Percentiles rank a stretch among this genome's conserved stretches.
phyloP scores from a whole-genome alignment of 2,888 invertebrate species.

The Mesodorylaimus sp. region DNA sequence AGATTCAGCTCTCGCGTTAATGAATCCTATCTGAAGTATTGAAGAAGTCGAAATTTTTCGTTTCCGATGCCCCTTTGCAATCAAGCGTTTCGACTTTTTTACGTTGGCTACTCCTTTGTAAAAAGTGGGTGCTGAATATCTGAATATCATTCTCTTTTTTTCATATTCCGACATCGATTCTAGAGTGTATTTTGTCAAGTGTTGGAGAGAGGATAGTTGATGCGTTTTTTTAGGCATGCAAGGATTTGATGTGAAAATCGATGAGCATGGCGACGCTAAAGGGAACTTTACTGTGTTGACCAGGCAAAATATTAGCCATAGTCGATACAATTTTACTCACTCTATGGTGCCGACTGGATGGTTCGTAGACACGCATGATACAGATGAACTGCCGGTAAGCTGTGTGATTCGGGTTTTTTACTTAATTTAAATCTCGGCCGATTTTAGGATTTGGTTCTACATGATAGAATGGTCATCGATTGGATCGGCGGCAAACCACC shows the following conservation, averaged over 20 bases:
- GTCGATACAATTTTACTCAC: neutral
- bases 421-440: slow-evolving; percentile 10
- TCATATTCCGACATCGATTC: neutral
- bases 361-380: slow-evolving; percentile 11
- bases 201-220: neutral
- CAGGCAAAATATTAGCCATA: slow-evolving; percentile 37
- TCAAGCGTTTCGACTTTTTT: too few species aligned
- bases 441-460: neutral
- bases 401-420: slow-evolving; percentile 34
- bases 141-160: too few species aligned
- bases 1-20: too few species aligned
- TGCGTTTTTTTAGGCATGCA: slow-evolving; percentile 53
- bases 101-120: too few species aligned
- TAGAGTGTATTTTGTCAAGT: too few species aligned
- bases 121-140: too few species aligned
- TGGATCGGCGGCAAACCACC: slow-evolving; percentile 57
- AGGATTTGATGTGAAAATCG: slow-evolving; percentile 73
- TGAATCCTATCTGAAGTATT: too few species aligned
- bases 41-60: too few species aligned
- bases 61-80: too few species aligned
- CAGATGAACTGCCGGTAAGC: slow-evolving; percentile 15
- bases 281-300: slow-evolving; percentile 74
- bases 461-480: slow-evolving; percentile 42
- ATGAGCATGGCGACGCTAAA: slow-evolving; percentile 69
- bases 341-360: slow-evolving; percentile 16